Base-by-base conservation (phyloP, 2,888 invertebrate species). In the Pimpla rufipes region DNA sequence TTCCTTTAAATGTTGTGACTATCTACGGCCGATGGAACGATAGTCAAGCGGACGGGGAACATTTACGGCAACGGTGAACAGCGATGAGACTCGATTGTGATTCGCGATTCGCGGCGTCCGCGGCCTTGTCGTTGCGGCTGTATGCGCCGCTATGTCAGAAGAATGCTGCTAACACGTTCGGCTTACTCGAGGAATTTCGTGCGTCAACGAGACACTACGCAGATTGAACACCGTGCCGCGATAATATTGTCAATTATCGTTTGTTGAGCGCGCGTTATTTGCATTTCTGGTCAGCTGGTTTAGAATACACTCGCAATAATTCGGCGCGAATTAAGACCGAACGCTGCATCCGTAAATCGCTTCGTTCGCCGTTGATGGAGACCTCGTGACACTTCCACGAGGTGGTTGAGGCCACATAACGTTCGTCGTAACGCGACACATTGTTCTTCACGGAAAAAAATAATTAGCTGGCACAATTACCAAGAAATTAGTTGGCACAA, bases 1-100 rank as follows among this genome's bases (percentile, higher is more conserved):
- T 80, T 80, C 79, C 68, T 80, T 75, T 52, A 23, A 40, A n/a
- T 70, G 70, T 52, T 29, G 64, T 75, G 70, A 80, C 35, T 13
- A 67, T 80, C 52, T 52, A 35, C 42, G 21, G 42, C 45, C 37
- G 42, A 62, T 64, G 21, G 45, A 71, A 76, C 62, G 70, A n/a
- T n/a, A 52, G 29, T 16, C 7, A 55, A 47, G 21, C 45, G n/a
- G 42, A 42, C 6, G 23, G 21, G 23, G 21, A 55, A 55, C 13
- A 55, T 55, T n/a, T 23, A 11, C 6, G 35, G 5, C 13, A 16
- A 70, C 0, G 11, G 45, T 62, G 35, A 45, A 47, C 11, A 10
- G 35, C 35, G 16, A 59, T 59, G 64, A 64, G 75, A n/a, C 21
- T 52, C 42, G 37, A 55, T 55, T 55, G 18, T 37, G 66, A 57